Evolutionary conservation across 2,888 invertebrate species (phyloP).

Genomic region (Euphydryas editha): DNA sequence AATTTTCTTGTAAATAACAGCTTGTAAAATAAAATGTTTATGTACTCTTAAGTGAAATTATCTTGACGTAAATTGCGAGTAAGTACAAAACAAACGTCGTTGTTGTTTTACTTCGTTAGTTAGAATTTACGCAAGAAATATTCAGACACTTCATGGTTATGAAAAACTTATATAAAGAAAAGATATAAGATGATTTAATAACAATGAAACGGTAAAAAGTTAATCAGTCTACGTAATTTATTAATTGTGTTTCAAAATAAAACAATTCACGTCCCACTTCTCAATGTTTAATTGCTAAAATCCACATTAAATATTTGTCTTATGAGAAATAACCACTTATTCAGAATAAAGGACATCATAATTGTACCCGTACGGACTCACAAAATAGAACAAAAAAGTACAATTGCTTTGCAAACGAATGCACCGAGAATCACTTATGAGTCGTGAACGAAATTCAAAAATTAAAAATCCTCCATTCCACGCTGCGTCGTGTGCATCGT

Average conservation of each 20-base stretch:
- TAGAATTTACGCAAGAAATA: slow-evolving; percentile 25
- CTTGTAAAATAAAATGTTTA: slow-evolving; percentile 35
- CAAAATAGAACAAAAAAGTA: slow-evolving; percentile 36
- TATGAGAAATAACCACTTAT: slow-evolving; percentile 23
- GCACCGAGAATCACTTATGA: slow-evolving; percentile 43
- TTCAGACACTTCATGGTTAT: background rate
- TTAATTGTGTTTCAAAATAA: background rate
- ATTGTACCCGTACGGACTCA: slow-evolving; percentile 32
- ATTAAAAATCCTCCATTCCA: slow-evolving; percentile 52
- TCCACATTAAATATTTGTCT: slow-evolving; percentile 21
- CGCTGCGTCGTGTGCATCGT: slow-evolving; percentile 63
- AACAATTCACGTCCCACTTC: background rate
- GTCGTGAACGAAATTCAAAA: slow-evolving; percentile 52
- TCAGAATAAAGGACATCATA: slow-evolving; percentile 31
- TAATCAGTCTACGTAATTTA: background rate
- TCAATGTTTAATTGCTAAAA: slow-evolving; percentile 2
- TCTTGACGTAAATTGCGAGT: slow-evolving; percentile 39
- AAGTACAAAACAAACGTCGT: slow-evolving; percentile 36
- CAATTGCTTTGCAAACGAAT: slow-evolving; percentile 41
- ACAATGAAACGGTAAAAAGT: background rate
- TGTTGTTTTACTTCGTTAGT: slow-evolving; percentile 37
- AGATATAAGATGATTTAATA: background rate
- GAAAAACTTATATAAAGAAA: background rate
- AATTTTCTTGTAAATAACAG: slow-evolving; percentile 30
- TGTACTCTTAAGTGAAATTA: slow-evolving; percentile 42